Percentiles rank a stretch among this genome's conserved stretches.
phyloP scores from a whole-genome alignment of 2,113 vertebrate species.

The Hippocampus mohnikei region DNA sequence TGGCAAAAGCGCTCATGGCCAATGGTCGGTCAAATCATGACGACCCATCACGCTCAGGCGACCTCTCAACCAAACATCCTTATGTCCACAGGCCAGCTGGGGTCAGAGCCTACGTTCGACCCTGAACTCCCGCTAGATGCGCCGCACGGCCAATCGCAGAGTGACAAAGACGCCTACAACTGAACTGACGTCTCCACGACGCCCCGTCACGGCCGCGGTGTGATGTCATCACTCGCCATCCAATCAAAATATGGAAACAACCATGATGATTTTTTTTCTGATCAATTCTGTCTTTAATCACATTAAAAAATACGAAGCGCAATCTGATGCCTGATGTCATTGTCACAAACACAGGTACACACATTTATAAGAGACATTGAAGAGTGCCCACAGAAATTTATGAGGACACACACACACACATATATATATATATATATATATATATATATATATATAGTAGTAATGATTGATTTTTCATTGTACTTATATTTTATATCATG shows the following conservation, averaged over 20 bases:
- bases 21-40: slow-evolving; percentile 7
- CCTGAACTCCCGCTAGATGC: slow-evolving; percentile 25
- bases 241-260: background rate
- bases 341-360: background rate
- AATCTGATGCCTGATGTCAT: background rate
- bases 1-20: slow-evolving; percentile 28
- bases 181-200: slow-evolving; percentile 26
- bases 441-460: too few relatives aligned
- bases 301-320: background rate
- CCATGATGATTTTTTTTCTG: background rate
- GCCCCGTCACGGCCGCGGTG: slow-evolving; percentile 1
- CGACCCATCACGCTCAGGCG: too few relatives aligned
- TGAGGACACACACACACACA: too few relatives aligned
- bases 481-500: too few relatives aligned
- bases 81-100: slow-evolving; percentile 15
- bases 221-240: slow-evolving; percentile 10
- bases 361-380: background rate
- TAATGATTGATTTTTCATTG: too few relatives aligned
- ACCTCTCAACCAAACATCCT: background rate
- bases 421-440: too few relatives aligned
- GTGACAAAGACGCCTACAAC: slow-evolving; percentile 46
- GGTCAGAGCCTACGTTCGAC: slow-evolving; percentile 23
- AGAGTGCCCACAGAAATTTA: background rate
- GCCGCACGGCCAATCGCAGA: slow-evolving; percentile 35
- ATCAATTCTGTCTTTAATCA: slow-evolving; percentile 10